Percentiles rank a stretch among this genome's conserved stretches.
Evolutionary conservation across 1,140 invertebrate genomes (phyloP).

Genomic region (Lineus longissimus): DNA sequence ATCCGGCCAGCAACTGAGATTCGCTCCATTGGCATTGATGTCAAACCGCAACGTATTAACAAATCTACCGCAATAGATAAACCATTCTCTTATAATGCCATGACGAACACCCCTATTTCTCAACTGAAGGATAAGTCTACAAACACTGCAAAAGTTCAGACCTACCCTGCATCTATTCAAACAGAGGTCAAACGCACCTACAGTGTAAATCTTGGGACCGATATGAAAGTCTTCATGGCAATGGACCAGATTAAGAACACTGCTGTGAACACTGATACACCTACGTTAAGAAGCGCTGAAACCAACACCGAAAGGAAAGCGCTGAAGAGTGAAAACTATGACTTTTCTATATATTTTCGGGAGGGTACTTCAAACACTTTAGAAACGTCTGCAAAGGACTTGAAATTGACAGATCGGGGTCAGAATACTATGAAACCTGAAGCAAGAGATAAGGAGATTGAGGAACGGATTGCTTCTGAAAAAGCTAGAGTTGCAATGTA

Average conservation of each 20-base stretch:
- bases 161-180: conserved; percentile 32
- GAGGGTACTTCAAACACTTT: conserved; percentile 21
- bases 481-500: too few species aligned
- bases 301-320: conserved; percentile 32
- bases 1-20: conserved; percentile 28
- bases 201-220: conserved; percentile 34
- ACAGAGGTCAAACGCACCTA: conserved; percentile 32
- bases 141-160: conserved; percentile 39
- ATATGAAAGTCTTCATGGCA: conserved; percentile 34
- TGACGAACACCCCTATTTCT: conserved; percentile 37
- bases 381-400: conserved; percentile 15
- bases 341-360: conserved; percentile 28
- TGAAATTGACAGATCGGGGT: conserved; percentile 23
- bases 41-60: conserved; percentile 32
- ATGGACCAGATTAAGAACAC: conserved; percentile 34
- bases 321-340: conserved; percentile 27
- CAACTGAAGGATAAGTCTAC: conserved; percentile 40
- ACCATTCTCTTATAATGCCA: conserved; percentile 38
- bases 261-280: conserved; percentile 36
- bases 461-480: too few species aligned
- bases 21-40: conserved; percentile 35
- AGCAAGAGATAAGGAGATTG: neutral
- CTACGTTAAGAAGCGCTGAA: conserved; percentile 21
- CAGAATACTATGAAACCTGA: neutral
- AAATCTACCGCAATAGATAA: conserved; percentile 36